Evolutionary conservation across 1,140 invertebrate species (phyloP).

Genomic region (silkworm (Bombyx mori)): ASM3026992v2 NC_085119.1:6745501-6746000

Average conservation of each 20-base stretch:
- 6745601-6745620: no score
- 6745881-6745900: constrained; percentile 84
- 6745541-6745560: no score
- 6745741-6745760: constrained; percentile 88
- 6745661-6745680: not conserved
- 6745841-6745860: constrained; percentile 91
- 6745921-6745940: constrained; percentile 79
- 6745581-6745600: no score
- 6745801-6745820: constrained; percentile 95
- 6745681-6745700: not conserved
- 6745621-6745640: no score
- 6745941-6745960: constrained; percentile 79
- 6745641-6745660: not conserved
- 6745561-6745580: no score
- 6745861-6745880: constrained; percentile 85
- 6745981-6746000: not conserved
- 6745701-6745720: constrained; percentile 12
- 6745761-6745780: constrained; percentile 89
- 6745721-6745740: constrained; percentile 95
- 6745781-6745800: constrained; percentile 89
- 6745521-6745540: no score
- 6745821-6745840: constrained; percentile 96
- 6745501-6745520: no score
- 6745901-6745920: constrained; percentile 85
- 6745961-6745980: constrained; percentile 5